Conservation (phyloP, 2,797 vertebrate species). For the Anguilla megastoma region DNA sequence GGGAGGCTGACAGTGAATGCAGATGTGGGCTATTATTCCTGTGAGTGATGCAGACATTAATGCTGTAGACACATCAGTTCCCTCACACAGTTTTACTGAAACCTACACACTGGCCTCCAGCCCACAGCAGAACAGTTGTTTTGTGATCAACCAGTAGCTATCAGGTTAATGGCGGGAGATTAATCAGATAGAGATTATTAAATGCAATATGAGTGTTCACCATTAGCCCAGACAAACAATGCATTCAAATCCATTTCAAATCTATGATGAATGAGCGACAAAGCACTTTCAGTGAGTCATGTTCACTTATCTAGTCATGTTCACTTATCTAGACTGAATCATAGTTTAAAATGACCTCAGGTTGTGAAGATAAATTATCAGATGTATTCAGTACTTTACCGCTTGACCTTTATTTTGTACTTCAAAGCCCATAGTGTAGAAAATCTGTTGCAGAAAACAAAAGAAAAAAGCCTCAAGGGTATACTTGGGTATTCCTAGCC, state of each 20-base stretch:
- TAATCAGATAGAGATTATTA: not conserved
- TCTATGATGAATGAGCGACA: not conserved
- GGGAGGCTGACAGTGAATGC: conserved; percentile 80
- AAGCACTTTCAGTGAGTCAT: not conserved
- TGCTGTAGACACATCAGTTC: not conserved
- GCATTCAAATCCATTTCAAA: not conserved
- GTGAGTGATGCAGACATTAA: conserved; percentile 58
- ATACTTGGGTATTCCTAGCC: not conserved
- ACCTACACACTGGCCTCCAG: not conserved
- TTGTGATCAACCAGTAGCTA: not conserved
- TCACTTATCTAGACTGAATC: conserved; percentile 5
- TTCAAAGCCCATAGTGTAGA: not conserved
- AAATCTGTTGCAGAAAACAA: not conserved
- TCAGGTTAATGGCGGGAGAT: not conserved
- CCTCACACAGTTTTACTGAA: conserved; percentile 15
- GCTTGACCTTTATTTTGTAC: not conserved
- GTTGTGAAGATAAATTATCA: not conserved
- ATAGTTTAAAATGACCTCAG: not conserved
- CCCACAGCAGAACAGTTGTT: not conserved
- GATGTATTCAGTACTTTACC: not conserved
- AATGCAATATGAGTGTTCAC: not conserved
- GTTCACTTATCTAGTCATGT: not conserved
- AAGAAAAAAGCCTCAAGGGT: not conserved
- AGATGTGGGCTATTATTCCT: conserved; percentile 84
- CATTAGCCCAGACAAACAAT: not conserved